Conservation (phyloP, 2,797 vertebrate species). For the Phoebastria nigripes region DNA sequence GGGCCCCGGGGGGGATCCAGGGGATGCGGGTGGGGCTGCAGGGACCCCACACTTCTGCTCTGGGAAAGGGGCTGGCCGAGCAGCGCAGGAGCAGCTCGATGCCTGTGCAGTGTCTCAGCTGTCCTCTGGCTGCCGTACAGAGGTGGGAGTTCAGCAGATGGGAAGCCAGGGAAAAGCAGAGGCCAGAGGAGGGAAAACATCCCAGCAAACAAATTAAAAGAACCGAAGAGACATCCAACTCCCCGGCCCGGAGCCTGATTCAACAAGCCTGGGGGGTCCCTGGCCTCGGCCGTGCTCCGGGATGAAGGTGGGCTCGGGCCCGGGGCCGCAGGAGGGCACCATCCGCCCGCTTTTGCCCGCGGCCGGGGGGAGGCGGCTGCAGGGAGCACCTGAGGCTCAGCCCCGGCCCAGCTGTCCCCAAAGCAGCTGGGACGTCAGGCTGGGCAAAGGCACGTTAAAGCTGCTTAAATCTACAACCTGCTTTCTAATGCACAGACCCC, state of each 20-base stretch:
- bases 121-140: background rate
- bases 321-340: conserved; percentile 51
- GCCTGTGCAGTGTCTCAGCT: background rate
- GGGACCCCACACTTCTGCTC: background rate
- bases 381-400: background rate
- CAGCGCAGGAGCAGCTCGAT: background rate
- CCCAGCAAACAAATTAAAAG: background rate
- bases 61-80: background rate
- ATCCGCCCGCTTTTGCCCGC: background rate
- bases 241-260: background rate
- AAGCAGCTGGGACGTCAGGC: background rate
- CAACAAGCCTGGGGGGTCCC: no score
- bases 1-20: accelerated
- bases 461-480: no score
- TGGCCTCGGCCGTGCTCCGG: background rate
- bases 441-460: background rate
- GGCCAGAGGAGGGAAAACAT: background rate
- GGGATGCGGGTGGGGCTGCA: background rate
- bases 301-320: background rate
- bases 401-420: background rate
- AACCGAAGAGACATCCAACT: no score
- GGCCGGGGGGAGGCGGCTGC: background rate
- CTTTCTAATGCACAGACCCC: no score
- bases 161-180: background rate
- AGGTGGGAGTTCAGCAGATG: background rate